These are phyloP conservation scores for Sebastes fasciatus DNA, from an alignment of 2,113 vertebrate genomes.

Conservation along the genomic window DNA sequence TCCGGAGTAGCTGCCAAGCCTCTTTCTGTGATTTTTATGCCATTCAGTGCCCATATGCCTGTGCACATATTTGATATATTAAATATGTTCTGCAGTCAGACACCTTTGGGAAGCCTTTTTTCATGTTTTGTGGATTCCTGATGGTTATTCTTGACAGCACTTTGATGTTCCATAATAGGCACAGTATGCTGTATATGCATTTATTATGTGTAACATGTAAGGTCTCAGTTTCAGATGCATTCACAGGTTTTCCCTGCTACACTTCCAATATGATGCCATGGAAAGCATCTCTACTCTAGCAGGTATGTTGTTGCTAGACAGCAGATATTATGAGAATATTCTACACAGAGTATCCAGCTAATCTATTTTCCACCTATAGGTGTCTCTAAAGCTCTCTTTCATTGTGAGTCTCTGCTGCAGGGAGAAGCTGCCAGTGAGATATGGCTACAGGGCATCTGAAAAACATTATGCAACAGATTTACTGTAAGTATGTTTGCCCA, in stretches of 20 bases:
- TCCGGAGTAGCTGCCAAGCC: neutral
- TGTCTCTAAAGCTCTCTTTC: constrained; percentile 63
- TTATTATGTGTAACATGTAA: neutral
- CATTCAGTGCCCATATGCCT: neutral
- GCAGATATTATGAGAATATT: neutral
- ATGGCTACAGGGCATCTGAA: constrained; percentile 25
- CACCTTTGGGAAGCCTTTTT: neutral
- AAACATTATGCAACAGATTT: constrained; percentile 41
- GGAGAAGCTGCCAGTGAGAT: neutral
- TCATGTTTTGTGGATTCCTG: neutral
- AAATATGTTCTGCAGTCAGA: neutral
- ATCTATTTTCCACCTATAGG: constrained; percentile 52
- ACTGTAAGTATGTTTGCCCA: constrained; percentile 6
- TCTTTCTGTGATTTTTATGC: neutral
- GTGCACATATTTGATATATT: neutral
- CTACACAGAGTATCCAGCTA: neutral
- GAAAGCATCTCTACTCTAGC: neutral
- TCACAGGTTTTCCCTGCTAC: neutral
- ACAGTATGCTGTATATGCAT: neutral
- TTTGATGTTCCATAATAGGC: constrained; percentile 2
- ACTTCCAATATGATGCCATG: neutral
- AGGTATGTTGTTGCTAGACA: constrained; percentile 7
- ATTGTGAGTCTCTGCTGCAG: neutral
- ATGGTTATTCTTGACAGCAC: constrained; percentile 2
- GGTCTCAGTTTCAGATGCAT: constrained; percentile 2